A percentile compares a stretch with the other conserved stretches of the same genome.
Conservation (phyloP, 2,797 vertebrate species). For the Strix occidentalis region DNA sequence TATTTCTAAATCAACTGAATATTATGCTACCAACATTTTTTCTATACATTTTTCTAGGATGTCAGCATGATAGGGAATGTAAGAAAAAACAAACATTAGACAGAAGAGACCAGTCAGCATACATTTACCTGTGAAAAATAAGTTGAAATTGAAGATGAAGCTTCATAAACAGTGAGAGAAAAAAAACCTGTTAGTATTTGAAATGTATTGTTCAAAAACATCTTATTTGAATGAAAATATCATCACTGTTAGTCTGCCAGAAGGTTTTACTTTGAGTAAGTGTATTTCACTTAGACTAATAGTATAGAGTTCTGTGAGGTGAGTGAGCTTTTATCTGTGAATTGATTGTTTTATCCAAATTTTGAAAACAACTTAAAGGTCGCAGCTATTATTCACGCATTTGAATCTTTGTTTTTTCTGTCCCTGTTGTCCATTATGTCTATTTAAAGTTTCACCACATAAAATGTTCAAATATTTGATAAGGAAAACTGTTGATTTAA, state of each 20-base stretch:
- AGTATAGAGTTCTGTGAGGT: background rate
- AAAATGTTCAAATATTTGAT: background rate
- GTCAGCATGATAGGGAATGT: background rate
- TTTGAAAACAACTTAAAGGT: background rate
- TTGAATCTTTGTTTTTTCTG: background rate
- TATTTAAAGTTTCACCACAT: background rate
- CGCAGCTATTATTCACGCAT: background rate
- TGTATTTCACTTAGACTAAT: background rate
- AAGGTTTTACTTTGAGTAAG: background rate
- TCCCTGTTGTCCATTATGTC: background rate
- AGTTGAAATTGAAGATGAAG: background rate
- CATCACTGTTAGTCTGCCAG: background rate
- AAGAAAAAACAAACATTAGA: background rate
- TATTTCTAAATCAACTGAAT: background rate
- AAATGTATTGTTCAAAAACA: background rate
- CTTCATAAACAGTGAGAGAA: background rate
- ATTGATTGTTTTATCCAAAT: background rate
- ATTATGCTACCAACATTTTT: background rate
- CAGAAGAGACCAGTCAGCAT: background rate
- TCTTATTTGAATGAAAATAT: background rate
- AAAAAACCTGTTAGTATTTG: background rate
- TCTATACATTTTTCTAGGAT: background rate
- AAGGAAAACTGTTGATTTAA: background rate
- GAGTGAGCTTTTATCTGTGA: background rate
- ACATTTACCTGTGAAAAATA: background rate